Conservation (phyloP, 2,113 vertebrate genomes). For the Egretta garzetta region DNA sequence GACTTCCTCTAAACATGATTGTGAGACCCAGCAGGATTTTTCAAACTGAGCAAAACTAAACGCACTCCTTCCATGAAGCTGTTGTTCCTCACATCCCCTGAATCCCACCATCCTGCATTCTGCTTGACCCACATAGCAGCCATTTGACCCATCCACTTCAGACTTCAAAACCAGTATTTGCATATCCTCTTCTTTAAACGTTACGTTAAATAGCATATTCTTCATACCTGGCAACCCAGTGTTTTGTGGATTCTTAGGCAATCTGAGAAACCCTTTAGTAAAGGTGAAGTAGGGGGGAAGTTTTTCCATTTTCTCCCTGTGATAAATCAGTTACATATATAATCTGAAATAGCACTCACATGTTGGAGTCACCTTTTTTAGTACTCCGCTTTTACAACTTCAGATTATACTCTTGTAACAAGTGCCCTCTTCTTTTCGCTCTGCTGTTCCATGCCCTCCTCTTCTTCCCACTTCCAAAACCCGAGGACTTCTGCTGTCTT, state of each 20-base stretch:
- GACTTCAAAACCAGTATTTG: neutral
- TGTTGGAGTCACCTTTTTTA: neutral
- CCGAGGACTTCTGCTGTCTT: neutral
- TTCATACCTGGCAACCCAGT: neutral
- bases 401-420: neutral
- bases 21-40: neutral
- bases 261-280: neutral
- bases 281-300: neutral
- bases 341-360: neutral
- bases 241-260: neutral
- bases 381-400: neutral
- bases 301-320: neutral
- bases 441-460: neutral
- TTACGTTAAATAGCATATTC: neutral
- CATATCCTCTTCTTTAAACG: neutral
- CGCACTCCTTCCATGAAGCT: rapidly evolving
- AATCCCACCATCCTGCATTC: neutral
- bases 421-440: neutral
- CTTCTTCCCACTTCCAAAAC: neutral
- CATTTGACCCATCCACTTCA: neutral
- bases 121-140: neutral
- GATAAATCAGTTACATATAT: neutral
- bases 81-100: neutral
- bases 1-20: neutral
- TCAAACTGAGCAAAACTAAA: neutral